phyloP scores from a whole-genome alignment of 2,888 invertebrate species.

The Nemapogon koenigi region DNA sequence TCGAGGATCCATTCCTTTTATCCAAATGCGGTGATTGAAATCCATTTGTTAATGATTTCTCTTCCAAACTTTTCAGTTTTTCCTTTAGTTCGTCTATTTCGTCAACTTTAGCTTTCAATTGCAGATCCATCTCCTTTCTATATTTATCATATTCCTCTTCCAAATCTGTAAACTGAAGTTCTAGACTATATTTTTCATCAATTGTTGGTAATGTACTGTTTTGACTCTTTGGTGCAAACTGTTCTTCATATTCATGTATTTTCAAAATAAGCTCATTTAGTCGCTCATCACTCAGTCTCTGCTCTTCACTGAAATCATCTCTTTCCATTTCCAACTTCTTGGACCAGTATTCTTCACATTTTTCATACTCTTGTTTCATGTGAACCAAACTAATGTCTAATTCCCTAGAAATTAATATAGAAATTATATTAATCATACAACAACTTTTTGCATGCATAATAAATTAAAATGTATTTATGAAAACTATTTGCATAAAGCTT shows the following conservation, averaged over 20 bases:
- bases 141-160: conserved; percentile 73
- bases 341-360: conserved; percentile 88
- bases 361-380: conserved; percentile 79
- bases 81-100: conserved; percentile 61
- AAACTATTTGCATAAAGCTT: background rate
- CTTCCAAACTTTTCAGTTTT: conserved; percentile 45
- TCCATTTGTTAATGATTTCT: conserved; percentile 11
- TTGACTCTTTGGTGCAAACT: conserved; percentile 61
- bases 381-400: conserved; percentile 77
- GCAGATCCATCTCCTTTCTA: conserved; percentile 51
- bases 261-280: conserved; percentile 75
- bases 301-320: conserved; percentile 75
- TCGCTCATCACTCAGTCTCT: conserved; percentile 77
- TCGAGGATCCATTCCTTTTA: conserved; percentile 27
- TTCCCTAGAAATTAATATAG: conserved; percentile 63
- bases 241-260: conserved; percentile 82
- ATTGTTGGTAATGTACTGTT: conserved; percentile 73
- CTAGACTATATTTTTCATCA: conserved; percentile 72
- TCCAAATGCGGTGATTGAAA: conserved; percentile 12
- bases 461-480: no score
- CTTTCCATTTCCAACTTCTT: conserved; percentile 81
- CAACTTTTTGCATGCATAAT: no score
- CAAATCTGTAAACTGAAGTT: conserved; percentile 68
- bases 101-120: conserved; percentile 59
- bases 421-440: no score